A percentile compares a stretch with the other conserved stretches of the same genome.
Conservation (phyloP, 2,113 vertebrate species). For the Psettodes erumei region DNA sequence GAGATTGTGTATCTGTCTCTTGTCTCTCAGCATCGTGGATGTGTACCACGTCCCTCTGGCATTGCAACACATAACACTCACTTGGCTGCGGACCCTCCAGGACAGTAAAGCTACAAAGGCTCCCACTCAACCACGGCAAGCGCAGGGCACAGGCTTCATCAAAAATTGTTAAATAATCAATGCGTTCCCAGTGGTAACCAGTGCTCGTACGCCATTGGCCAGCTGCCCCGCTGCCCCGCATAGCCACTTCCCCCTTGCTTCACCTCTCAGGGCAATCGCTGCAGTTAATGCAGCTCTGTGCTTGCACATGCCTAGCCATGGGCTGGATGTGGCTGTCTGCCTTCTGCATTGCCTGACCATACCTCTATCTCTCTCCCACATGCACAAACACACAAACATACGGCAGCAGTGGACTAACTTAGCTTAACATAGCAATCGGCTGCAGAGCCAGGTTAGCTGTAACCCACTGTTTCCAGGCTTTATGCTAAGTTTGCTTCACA, state of each 20-base stretch:
- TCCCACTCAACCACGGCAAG: constrained; percentile 76
- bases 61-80: constrained; percentile 58
- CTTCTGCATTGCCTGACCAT: constrained; percentile 27
- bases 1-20: constrained; percentile 53
- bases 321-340: constrained; percentile 55
- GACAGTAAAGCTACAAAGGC: constrained; percentile 73
- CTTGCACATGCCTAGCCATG: constrained; percentile 51
- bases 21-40: constrained; percentile 54
- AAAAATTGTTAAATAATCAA: constrained; percentile 86
- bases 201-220: constrained; percentile 63
- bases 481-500: background rate
- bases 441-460: background rate
- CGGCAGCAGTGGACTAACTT: background rate
- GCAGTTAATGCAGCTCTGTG: constrained; percentile 62
- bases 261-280: constrained; percentile 65
- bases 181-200: constrained; percentile 82
- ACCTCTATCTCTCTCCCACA: constrained; percentile 15
- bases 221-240: constrained; percentile 31
- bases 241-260: constrained; percentile 62
- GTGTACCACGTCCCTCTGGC: constrained; percentile 56
- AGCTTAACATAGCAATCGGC: background rate
- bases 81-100: constrained; percentile 65
- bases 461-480: background rate
- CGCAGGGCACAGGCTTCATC: constrained; percentile 63
- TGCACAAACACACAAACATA: background rate